These are phyloP conservation scores for Tautogolabrus adspersus DNA, from an alignment of 2,113 vertebrate genomes.

Conservation along the genomic window DNA sequence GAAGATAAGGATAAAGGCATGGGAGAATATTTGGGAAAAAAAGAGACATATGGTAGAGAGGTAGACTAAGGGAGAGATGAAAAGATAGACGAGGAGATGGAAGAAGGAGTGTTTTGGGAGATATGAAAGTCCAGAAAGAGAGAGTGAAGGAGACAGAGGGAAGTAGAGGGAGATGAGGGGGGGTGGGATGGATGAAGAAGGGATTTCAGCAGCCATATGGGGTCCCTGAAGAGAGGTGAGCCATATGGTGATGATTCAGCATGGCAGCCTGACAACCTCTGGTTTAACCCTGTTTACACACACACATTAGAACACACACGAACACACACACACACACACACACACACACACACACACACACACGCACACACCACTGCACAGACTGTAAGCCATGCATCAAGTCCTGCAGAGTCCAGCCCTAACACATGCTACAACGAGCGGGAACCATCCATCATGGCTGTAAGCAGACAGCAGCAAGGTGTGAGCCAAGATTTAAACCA, in stretches of 20 bases:
- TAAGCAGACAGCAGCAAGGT: conserved; percentile 17
- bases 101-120: not conserved
- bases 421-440: conserved; percentile 54
- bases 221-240: not conserved
- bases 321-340: not conserved
- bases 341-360: no score
- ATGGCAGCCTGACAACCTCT: not conserved
- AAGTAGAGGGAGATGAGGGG: not conserved
- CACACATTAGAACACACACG: not conserved
- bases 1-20: not conserved
- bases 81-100: not conserved
- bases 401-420: not conserved
- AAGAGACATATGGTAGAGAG: not conserved
- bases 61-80: not conserved
- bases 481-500: conserved; percentile 14
- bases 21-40: not conserved
- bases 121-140: not conserved
- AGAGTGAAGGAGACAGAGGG: not conserved
- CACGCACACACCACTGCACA: not conserved
- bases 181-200: not conserved
- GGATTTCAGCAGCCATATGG: not conserved
- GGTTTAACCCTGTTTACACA: conserved; percentile 3
- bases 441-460: conserved; percentile 55
- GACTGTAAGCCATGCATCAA: conserved; percentile 4
- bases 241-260: conserved; percentile 13